Evolutionary conservation across 2,888 invertebrate species (phyloP).

Genomic region (Gymnoscelis rufifasciata): DNA sequence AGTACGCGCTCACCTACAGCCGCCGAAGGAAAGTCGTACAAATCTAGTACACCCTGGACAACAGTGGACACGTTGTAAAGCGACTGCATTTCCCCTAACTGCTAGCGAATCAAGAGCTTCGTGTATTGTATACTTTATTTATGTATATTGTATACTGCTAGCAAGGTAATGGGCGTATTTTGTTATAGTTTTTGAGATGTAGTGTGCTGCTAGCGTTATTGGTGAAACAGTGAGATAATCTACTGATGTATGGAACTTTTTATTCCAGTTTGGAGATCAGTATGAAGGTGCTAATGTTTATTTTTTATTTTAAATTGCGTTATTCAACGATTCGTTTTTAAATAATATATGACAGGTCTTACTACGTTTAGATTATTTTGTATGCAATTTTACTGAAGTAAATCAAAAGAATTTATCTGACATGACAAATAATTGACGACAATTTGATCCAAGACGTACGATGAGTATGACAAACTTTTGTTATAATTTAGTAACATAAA

Average conservation of each 20-base stretch:
- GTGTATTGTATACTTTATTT: too few relatives aligned
- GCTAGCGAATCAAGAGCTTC: too few relatives aligned
- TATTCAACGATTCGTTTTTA: too few relatives aligned
- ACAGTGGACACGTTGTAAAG: neutral
- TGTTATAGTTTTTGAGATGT: neutral
- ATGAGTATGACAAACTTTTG: conserved; percentile 9
- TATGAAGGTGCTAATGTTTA: neutral
- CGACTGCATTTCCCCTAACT: neutral
- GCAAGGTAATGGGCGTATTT: neutral
- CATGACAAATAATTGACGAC: conserved; percentile 2
- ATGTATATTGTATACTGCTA: neutral
- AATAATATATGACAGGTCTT: too few relatives aligned
- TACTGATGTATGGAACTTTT: too few relatives aligned
- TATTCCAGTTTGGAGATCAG: too few relatives aligned
- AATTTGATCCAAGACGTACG: neutral
- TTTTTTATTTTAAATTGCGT: too few relatives aligned
- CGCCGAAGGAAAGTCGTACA: conserved; percentile 70
- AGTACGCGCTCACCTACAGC: conserved; percentile 73
- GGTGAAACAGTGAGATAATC: too few relatives aligned
- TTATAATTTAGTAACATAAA: neutral
- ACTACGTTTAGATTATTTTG: too few relatives aligned
- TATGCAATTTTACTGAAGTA: neutral
- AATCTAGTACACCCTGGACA: conserved; percentile 47
- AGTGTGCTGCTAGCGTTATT: too few relatives aligned
- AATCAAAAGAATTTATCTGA: neutral